Conservation (phyloP, 2,888 invertebrate genomes). For the Luperina nickerlii region DNA sequence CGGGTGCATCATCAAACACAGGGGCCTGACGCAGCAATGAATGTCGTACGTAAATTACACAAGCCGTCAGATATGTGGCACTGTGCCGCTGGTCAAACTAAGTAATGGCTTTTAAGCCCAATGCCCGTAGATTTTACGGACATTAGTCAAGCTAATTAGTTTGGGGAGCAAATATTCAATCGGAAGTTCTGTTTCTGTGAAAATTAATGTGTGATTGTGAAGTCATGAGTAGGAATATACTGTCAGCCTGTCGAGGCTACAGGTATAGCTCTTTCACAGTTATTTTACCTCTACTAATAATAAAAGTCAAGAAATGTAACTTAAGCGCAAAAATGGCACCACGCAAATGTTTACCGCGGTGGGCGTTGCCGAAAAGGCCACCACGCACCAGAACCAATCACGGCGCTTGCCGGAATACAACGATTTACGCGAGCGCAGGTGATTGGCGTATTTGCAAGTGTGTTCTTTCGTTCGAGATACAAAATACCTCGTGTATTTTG, state of each 20-base stretch:
- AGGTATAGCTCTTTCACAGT: neutral
- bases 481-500: too few species aligned
- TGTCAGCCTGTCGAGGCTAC: neutral
- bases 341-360: too few species aligned
- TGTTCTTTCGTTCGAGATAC: too few species aligned
- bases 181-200: neutral
- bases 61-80: slow-evolving; percentile 70
- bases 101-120: slow-evolving; percentile 69
- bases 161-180: slow-evolving; percentile 42
- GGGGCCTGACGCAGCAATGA: slow-evolving; percentile 76
- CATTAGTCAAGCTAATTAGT: slow-evolving; percentile 63
- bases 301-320: too few species aligned
- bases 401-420: too few species aligned
- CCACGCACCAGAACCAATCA: too few species aligned
- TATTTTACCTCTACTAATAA: too few species aligned
- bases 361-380: too few species aligned
- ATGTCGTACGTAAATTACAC: slow-evolving; percentile 79
- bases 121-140: slow-evolving; percentile 62
- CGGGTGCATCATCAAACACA: slow-evolving; percentile 73
- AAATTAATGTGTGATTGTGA: neutral
- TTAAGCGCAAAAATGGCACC: too few species aligned
- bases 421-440: too few species aligned
- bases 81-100: slow-evolving; percentile 65
- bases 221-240: neutral
- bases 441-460: too few species aligned